phyloP scores from a whole-genome alignment of 2,888 invertebrate genomes.

The Priocnemis perturbator region DNA sequence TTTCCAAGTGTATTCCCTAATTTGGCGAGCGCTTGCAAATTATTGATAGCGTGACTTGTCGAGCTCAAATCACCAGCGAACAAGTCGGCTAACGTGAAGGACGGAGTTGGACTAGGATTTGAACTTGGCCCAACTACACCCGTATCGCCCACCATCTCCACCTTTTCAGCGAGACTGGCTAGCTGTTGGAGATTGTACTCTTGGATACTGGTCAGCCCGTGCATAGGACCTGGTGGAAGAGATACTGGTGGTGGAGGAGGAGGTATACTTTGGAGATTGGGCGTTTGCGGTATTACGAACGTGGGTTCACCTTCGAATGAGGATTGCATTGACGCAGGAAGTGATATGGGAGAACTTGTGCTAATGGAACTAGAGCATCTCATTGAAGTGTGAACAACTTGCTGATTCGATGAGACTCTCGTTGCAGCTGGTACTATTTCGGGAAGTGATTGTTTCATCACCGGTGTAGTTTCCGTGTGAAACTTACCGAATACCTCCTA shows the following conservation, averaged over 20 bases:
- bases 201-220: slow-evolving; percentile 84
- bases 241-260: slow-evolving; percentile 68
- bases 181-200: slow-evolving; percentile 91
- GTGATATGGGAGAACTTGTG: slow-evolving; percentile 83
- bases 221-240: slow-evolving; percentile 72
- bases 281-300: slow-evolving; percentile 75
- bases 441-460: slow-evolving; percentile 72
- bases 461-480: slow-evolving; percentile 79
- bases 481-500: slow-evolving; percentile 86
- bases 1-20: slow-evolving; percentile 80
- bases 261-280: slow-evolving; percentile 72
- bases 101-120: slow-evolving; percentile 79
- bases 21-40: slow-evolving; percentile 92
- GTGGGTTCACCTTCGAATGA: slow-evolving; percentile 86
- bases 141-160: slow-evolving; percentile 68
- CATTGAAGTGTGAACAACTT: slow-evolving; percentile 76
- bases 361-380: slow-evolving; percentile 80
- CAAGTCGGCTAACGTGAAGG: slow-evolving; percentile 86
- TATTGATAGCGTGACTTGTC: slow-evolving; percentile 87
- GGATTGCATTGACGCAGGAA: slow-evolving; percentile 83
- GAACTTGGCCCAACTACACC: slow-evolving; percentile 72
- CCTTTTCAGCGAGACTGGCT: slow-evolving; percentile 87
- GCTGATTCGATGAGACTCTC: slow-evolving; percentile 72
- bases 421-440: slow-evolving; percentile 76
- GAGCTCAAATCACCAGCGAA: slow-evolving; percentile 83